Evolutionary conservation across 2,888 invertebrate genomes (phyloP).

Genomic region (Lobophora halterata): DNA sequence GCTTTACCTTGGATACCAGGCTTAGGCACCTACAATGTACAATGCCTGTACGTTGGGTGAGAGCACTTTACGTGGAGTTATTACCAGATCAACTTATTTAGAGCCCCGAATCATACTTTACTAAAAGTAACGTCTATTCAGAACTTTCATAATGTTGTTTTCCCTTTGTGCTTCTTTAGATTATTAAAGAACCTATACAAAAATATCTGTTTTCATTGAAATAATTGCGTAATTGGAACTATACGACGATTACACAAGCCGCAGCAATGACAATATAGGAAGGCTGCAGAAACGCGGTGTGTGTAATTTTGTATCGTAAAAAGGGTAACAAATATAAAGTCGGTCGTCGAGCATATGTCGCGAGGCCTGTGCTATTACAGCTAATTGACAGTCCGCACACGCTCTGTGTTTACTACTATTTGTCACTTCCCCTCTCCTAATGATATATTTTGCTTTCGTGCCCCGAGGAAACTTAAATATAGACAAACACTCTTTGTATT

Average conservation of each 20-base stretch:
- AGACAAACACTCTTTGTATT: conserved; percentile 44
- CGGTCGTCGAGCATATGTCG: conserved; percentile 68
- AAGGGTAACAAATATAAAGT: conserved; percentile 65
- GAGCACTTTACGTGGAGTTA: background rate
- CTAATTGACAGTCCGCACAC: conserved; percentile 71
- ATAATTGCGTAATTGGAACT: conserved; percentile 12
- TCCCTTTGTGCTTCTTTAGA: no score
- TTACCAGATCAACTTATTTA: no score
- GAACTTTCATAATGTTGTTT: no score
- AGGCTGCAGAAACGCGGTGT: conserved; percentile 15
- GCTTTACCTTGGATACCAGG: conserved; percentile 9
- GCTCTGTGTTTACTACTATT: conserved; percentile 63
- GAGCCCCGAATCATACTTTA: no score
- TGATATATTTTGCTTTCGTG: conserved; percentile 56
- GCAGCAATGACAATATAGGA: conserved; percentile 14
- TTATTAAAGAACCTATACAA: no score
- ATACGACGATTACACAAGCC: conserved; percentile 16
- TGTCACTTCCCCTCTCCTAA: conserved; percentile 71
- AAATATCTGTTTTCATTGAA: no score
- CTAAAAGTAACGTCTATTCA: no score
- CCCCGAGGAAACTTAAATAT: conserved; percentile 51
- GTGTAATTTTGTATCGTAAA: conserved; percentile 67
- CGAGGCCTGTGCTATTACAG: conserved; percentile 57
- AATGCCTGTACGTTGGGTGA: background rate
- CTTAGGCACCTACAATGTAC: background rate